Evolutionary conservation across 2,797 vertebrate genomes (phyloP).

Genomic region (Pygocentrus nattereri): DNA sequence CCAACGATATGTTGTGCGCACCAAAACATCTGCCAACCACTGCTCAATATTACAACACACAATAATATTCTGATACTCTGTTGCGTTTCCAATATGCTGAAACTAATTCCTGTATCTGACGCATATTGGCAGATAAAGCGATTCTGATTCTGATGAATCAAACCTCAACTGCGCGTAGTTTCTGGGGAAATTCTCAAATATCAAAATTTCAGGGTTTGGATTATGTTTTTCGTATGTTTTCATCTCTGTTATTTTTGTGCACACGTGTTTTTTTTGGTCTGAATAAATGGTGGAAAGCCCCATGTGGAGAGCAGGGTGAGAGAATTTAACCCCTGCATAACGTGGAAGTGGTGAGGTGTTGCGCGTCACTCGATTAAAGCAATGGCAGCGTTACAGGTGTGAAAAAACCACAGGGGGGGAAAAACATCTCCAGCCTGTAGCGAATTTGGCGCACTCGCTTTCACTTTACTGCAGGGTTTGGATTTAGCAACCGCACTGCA

Average conservation of each 20-base stretch:
- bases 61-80: too few species aligned
- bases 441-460: slow-evolving; percentile 61
- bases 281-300: slow-evolving; percentile 80
- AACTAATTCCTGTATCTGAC: not conserved
- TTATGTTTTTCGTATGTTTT: slow-evolving; percentile 59
- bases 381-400: slow-evolving; percentile 81
- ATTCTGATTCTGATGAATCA: not conserved
- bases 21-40: too few species aligned
- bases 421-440: slow-evolving; percentile 70
- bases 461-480: slow-evolving; percentile 53
- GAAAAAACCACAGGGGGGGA: slow-evolving; percentile 81
- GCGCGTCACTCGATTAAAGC: slow-evolving; percentile 76
- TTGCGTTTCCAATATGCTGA: not conserved
- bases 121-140: not conserved
- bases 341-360: slow-evolving; percentile 84
- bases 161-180: not conserved
- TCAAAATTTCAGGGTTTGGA: not conserved
- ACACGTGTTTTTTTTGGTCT: slow-evolving; percentile 45
- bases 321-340: slow-evolving; percentile 81
- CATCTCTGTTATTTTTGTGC: slow-evolving; percentile 61
- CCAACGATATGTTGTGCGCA: too few species aligned
- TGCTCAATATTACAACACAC: too few species aligned
- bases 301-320: slow-evolving; percentile 69
- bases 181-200: slow-evolving; percentile 9
- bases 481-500: slow-evolving; percentile 51